These are phyloP conservation scores for Merodon equestris DNA, from an alignment of 2,888 invertebrate genomes.

Conservation along the genomic window DNA sequence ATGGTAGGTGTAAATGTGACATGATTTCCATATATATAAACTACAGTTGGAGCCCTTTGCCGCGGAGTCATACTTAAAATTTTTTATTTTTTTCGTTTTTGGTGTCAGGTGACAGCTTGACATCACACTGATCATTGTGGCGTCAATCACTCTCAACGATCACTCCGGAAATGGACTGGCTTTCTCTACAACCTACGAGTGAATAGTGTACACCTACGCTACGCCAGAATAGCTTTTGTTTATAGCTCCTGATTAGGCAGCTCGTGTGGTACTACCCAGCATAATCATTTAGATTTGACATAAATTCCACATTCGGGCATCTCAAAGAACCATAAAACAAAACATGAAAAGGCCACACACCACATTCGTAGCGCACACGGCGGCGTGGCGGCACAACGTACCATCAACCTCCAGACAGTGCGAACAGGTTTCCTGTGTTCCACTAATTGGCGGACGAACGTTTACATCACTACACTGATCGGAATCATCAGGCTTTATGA, in stretches of 20 bases:
- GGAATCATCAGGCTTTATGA: conserved; percentile 64
- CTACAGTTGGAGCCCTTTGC: conserved; percentile 23
- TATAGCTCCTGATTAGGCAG: conserved; percentile 66
- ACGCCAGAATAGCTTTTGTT: conserved; percentile 43
- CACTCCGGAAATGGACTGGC: conserved; percentile 55
- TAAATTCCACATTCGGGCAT: conserved; percentile 59
- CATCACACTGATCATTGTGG: conserved; percentile 19
- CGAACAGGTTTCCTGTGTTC: conserved; percentile 50
- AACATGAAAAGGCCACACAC: conserved; percentile 44
- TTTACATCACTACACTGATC: conserved; percentile 64
- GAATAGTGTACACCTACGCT: conserved; percentile 41
- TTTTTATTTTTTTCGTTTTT: not conserved
- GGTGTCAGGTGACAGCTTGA: not conserved
- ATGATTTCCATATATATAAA: conserved; percentile 48
- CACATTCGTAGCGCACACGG: not conserved
- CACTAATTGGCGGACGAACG: conserved; percentile 66
- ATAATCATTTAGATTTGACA: conserved; percentile 63
- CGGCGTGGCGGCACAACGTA: conserved; percentile 30
- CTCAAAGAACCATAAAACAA: conserved; percentile 49
- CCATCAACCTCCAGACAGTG: conserved; percentile 12
- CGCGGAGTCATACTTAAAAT: conserved; percentile 6
- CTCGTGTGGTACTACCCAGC: conserved; percentile 52
- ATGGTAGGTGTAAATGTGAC: conserved; percentile 56
- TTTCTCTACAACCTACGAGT: conserved; percentile 53
- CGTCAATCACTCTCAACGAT: conserved; percentile 39